Base-by-base conservation (phyloP, 2,797 vertebrate species). In the Myotis myotis region DNA sequence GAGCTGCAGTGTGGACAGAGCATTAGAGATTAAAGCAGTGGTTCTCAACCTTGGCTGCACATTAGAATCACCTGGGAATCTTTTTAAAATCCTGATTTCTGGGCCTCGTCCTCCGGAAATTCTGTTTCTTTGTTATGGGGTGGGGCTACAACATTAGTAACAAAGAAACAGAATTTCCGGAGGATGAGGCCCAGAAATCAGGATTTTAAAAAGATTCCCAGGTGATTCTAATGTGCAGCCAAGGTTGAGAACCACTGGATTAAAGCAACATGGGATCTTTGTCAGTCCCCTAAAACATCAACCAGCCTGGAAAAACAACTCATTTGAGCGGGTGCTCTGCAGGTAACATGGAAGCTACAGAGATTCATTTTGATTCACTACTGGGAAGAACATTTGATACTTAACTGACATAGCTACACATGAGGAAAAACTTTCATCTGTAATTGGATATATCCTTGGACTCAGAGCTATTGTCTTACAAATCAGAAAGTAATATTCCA, bases 391-490 rank as follows among this genome's bases (percentile, higher is more conserved):
- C 6, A n/a, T 87, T 91, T 91, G 66, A 68, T 91, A 64, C 57
- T 72, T 89, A 49, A 30, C 64, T 94, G 80, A 53, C 60, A 68
- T 8, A 47, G 25, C 85, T 85, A 25, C 74, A 82, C 38, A 88
- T 1, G 28, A 95, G 47, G 49, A 86, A 38, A 64, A 38, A 30
- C 55, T 70, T 88, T 75, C 78, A 1, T 85, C 9, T 92, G 15
- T 75, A 60, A 83, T 70, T 89, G n/a, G 55, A 82, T 55, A 91
- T 91, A 76, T 89, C 76, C 87, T 95, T 84, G 80, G 71, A 87
- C 87, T 95, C 41, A 41, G 49, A 94, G 51, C 89, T 74, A 23
- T 93, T 89, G 71, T 85, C 75, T 96, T 95, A 93, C 91, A 96
- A 94, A 89, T 84, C 87, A 95, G 85, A 86, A 94, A 44, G 53